phyloP scores from a whole-genome alignment of 2,113 vertebrate genomes.

The Pelvicachromis taeniatus region DNA sequence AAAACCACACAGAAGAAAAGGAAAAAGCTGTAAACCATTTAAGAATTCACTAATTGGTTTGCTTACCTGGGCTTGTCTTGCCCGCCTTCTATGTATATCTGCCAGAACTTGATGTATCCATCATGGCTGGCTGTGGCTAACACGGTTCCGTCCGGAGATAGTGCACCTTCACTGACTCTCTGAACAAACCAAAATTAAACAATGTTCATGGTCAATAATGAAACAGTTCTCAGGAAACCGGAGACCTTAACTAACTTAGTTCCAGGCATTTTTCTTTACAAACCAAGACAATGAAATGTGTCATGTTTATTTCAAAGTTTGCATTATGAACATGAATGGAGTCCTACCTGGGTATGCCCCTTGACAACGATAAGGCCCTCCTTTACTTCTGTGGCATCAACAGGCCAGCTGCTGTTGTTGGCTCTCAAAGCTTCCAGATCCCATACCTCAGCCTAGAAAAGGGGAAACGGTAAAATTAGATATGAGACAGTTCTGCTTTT shows the following conservation, averaged over 20 bases:
- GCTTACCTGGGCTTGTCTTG: constrained; percentile 91
- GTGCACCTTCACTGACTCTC: constrained; percentile 91
- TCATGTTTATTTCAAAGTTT: background rate
- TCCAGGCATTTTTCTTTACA: background rate
- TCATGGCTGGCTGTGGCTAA: constrained; percentile 97
- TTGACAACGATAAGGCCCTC: constrained; percentile 92
- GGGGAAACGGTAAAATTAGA: background rate
- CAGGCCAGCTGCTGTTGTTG: constrained; percentile 83
- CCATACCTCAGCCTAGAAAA: constrained; percentile 91
- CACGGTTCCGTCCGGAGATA: constrained; percentile 95
- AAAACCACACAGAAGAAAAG: background rate
- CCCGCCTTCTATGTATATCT: constrained; percentile 95
- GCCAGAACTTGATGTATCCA: constrained; percentile 98
- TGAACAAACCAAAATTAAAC: constrained; percentile 44
- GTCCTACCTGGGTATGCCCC: constrained; percentile 86
- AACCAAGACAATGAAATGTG: background rate
- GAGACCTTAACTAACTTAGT: background rate
- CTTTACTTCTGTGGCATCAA: constrained; percentile 83
- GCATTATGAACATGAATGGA: background rate
- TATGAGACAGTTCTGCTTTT: background rate
- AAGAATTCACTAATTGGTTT: background rate
- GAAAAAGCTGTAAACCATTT: background rate
- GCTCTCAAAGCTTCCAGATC: constrained; percentile 90
- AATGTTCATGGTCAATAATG: background rate
- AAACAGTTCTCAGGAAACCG: background rate